Evolutionary conservation across 2,888 invertebrate genomes (phyloP), one percentile per base, ranked within the genome.

Genomic region (Buathra laborator): DNA sequence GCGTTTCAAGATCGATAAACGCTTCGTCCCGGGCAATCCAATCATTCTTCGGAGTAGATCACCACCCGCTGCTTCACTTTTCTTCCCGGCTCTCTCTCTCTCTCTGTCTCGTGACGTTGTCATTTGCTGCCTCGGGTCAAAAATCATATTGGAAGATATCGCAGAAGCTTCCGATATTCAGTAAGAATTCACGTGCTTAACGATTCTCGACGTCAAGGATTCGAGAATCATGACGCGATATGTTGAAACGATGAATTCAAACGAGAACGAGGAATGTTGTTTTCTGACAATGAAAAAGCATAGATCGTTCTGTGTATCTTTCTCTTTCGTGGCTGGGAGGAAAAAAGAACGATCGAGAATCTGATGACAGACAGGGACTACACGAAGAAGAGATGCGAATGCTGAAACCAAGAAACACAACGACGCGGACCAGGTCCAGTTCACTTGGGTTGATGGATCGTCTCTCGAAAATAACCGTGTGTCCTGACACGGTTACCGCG

Each of bases 1-100:
- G 86, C 89, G 86, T 89, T 90, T 87, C 88, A 84, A 44, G 59
- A 72, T 88, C 89, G 89, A 90, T 90, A 90, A 87, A 81, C 84
- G 46, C 46, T 74, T 46, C 56, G 72, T 72, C 24, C 46, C 59
- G n/a, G 76, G 29, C 74, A 62, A 74, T 74, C 74, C 46, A 74
- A 74, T 62, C 59, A 62, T 74, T 62, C 62, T 62, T 62, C 62
- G 16, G 29, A 32, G 44, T 74, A 74, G 59, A 62, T 74, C 59
- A 46, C 72, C 72, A 59, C 59, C 59, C 72, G 59, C 62, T 46
- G 46, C 44, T 74, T 74, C 6, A 19, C 53, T 44, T 72, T 24
- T 24, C 9, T 62, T 74, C 62, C 10, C 74, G 62, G n/a, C 2
- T 16, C 51, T 24, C 24, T 24, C 2, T 51, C 16, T 16, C 32